Evolutionary conservation across 2,113 vertebrate genomes (phyloP), one percentile per base, ranked within the genome.

Genomic region (Lophochroa leadbeateri): DNA sequence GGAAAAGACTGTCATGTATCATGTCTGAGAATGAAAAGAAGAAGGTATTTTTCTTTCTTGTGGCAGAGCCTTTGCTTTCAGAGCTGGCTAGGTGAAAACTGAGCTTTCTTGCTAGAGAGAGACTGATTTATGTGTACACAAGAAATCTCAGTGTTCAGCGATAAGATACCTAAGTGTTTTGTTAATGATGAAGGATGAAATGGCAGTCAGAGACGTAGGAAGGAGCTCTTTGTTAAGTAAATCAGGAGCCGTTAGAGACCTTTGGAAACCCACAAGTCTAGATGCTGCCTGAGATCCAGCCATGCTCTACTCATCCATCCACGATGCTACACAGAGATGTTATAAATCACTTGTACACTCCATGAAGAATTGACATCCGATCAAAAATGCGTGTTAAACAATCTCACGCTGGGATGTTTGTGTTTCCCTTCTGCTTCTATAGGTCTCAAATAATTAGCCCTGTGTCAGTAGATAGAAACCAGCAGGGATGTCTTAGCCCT

Each of bases 101-200:
- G 35, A 90, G 78, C 63, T 80, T 91, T 72, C 65, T 67, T 72
- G 44, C 81, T 58, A 17, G 35, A 65, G 65, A 82, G 74, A 69
- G 41, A 41, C 67, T 82, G 90, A 97, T 95, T 94, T 87, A 88
- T 86, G 57, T 4, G 58, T 77, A 81, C 68, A 85, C 53, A 39
- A 94, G 84, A 80, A 79, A 96, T 79, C 67, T 90, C 70, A 3
- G 41, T 72, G 60, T 58, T 90, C 89, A 27, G 68, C 80, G 70
- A 85, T 70, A 86, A 94, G 90, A 46, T 63, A 80, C 19, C 25
- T 28, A 65, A 96, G 44, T 74, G 67, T 71, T 91, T 79, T 7
- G 31, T 88, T 93, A 95, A 93, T 52, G 53, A 88, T 87, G 78
- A 86, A 50, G 39, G 78, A 90, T 63, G 53, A 86, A 92, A 41